phyloP scores from a whole-genome alignment of 2,113 vertebrate species.

The Delphinapterus leucas region DNA sequence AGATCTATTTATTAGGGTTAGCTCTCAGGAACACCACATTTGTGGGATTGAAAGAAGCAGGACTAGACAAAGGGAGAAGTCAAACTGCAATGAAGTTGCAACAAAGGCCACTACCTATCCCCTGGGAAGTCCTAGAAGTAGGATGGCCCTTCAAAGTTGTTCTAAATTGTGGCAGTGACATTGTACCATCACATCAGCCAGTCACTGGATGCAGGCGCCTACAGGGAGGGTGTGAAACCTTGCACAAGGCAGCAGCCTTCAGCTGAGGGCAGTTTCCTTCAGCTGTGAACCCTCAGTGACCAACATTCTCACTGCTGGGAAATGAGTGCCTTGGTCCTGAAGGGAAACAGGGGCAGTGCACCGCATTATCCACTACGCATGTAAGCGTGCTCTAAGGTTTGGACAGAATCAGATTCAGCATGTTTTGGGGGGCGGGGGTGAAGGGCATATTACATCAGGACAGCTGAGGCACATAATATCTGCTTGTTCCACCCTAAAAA shows the following conservation, averaged over 20 bases:
- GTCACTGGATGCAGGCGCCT: neutral
- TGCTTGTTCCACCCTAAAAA: neutral
- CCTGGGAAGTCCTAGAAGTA: neutral
- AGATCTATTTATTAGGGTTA: neutral
- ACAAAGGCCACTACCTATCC: neutral
- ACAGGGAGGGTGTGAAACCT: neutral
- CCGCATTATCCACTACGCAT: neutral
- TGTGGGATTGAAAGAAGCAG: neutral
- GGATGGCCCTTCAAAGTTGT: neutral
- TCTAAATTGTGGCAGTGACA: neutral
- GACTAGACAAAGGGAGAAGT: neutral
- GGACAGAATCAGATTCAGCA: neutral
- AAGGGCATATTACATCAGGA: neutral
- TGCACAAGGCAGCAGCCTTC: neutral
- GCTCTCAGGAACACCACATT: neutral
- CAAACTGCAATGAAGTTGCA: neutral
- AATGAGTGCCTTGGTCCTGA: neutral
- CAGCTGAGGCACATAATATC: neutral
- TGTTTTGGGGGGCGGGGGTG: neutral
- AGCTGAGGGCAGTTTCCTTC: neutral
- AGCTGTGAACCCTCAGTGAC: neutral
- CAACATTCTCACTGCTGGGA: neutral
- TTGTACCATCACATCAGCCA: neutral
- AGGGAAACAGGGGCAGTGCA: neutral
- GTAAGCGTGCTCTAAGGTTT: neutral